Base-by-base conservation (phyloP, 1,140 invertebrate genomes). In the Drosophila saltans region DNA sequence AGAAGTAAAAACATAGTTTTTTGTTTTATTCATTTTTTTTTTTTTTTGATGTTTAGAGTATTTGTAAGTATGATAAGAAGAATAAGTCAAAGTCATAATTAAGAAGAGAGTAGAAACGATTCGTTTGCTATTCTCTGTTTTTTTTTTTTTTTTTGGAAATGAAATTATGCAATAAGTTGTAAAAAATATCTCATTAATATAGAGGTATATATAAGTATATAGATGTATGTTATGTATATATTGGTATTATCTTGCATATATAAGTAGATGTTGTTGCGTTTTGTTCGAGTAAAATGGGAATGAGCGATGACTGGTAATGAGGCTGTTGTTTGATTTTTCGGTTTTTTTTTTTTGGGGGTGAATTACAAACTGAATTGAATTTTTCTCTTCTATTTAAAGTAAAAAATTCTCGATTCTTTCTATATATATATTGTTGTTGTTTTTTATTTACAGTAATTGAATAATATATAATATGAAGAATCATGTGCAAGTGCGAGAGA, bases 81-180 rank as follows among this genome's bases (percentile, higher is more conserved):
- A 36, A 36, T 36, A 36, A 36, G 33, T 36, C 33, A 36, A 36
- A 36, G 21, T 26, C 21, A 26, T 52, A 52, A 52, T 9, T 1
- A 52, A 52, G 24, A 52, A 24, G 33, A 21, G 45, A 24, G 2
- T 24, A 48, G 3, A 52, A 21, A 24, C 45, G 45, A 26, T 60
- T 52, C 39, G 45, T 26, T 39, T 64, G 61, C 57, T 55, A 55
- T 33, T 57, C 66, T 68, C 61, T 36, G 33, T 74, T 33, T 41
- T 45, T 72, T 58, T 21, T 43, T 70, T 58, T 78, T 36, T 39
- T 70, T 57, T 69, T 11, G 40, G 40, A 66, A 77, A 77, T 77
- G 48, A 77, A 70, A 77, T 48, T 30, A 85, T 74, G 70, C 75
- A 80, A 73, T 77, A 80, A 80, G 72, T 71, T 66, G 63, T 74